Base-by-base conservation (phyloP, 2,888 invertebrate species). In the Ceratothoa steindachneri region DNA sequence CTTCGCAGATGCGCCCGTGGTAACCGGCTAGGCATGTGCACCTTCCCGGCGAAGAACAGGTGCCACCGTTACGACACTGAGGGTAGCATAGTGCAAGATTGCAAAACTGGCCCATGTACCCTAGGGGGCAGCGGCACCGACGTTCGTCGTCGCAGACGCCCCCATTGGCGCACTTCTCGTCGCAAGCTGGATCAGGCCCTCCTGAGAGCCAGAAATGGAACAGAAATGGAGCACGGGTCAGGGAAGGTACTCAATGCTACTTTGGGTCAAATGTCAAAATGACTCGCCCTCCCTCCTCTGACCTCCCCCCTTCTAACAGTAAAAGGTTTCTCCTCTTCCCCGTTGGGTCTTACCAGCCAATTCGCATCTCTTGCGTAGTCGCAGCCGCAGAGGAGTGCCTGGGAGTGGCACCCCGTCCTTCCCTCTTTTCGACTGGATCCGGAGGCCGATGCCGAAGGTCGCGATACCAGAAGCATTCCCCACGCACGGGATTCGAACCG, bases 281-380 rank as follows among this genome's bases (percentile, higher is more conserved):
- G n/a, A n/a, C n/a, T n/a, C n/a, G n/a, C n/a, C n/a, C n/a, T n/a
- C n/a, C n/a, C n/a, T n/a, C n/a, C n/a, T n/a, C n/a, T n/a, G n/a
- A n/a, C n/a, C n/a, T n/a, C n/a, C n/a, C n/a, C n/a, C n/a, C n/a
- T n/a, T n/a, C n/a, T n/a, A n/a, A n/a, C n/a, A n/a, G n/a, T n/a
- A n/a, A n/a, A n/a, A n/a, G n/a, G n/a, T n/a, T n/a, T n/a, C n/a
- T n/a, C n/a, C n/a, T n/a, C n/a, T n/a, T n/a, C n/a, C n/a, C n/a
- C n/a, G n/a, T n/a, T n/a, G n/a, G n/a, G n/a, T n/a, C n/a, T 29
- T 67, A 71, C 71, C 71, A 19, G 24, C 27, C 7, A 64, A 65
- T 85, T 92, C 90, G 88, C 95, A 95, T 88, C 95, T 94, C 89
- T 95, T 95, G 86, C 92, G 90, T 84, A 95, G 88, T 85, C 90